phyloP scores from a whole-genome alignment of 1,140 invertebrate genomes.

The Hypothenemus hampei region DNA sequence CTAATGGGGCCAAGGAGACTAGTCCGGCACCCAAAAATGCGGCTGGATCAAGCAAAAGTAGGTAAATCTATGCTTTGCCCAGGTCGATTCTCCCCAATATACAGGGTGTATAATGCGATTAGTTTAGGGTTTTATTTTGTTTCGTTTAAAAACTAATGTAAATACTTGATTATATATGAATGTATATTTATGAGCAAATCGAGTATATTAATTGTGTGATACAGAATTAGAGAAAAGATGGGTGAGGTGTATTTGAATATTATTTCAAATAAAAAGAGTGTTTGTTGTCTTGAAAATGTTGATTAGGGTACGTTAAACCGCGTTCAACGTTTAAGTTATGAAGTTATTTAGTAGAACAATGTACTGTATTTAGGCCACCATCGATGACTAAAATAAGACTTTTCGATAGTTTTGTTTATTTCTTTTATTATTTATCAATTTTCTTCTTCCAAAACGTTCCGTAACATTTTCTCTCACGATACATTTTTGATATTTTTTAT shows the following conservation, averaged over 20 bases:
- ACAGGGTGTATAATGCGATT: too few species aligned
- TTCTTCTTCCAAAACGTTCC: background rate
- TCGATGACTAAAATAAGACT: background rate
- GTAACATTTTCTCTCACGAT: background rate
- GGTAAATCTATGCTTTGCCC: constrained; percentile 25
- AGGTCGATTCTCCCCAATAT: background rate
- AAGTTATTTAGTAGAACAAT: background rate
- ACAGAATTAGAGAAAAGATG: too few species aligned
- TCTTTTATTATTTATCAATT: background rate
- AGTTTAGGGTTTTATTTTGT: background rate
- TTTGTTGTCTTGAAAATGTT: too few species aligned
- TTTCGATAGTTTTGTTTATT: background rate
- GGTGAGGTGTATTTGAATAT: too few species aligned
- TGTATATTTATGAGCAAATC: background rate
- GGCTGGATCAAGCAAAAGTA: constrained; percentile 39
- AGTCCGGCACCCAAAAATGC: constrained; percentile 28
- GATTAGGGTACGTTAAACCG: too few species aligned
- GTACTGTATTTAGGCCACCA: background rate
- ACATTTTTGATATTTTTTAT: background rate
- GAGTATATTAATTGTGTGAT: background rate
- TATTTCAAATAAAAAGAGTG: too few species aligned
- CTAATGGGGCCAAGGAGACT: constrained; percentile 37
- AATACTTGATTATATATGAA: background rate
- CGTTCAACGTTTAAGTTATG: background rate
- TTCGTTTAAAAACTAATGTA: background rate